Evolutionary conservation across 2,888 invertebrate species (phyloP), one percentile per base, ranked within the genome.

Genomic region (Platerodrilus igneus): DNA sequence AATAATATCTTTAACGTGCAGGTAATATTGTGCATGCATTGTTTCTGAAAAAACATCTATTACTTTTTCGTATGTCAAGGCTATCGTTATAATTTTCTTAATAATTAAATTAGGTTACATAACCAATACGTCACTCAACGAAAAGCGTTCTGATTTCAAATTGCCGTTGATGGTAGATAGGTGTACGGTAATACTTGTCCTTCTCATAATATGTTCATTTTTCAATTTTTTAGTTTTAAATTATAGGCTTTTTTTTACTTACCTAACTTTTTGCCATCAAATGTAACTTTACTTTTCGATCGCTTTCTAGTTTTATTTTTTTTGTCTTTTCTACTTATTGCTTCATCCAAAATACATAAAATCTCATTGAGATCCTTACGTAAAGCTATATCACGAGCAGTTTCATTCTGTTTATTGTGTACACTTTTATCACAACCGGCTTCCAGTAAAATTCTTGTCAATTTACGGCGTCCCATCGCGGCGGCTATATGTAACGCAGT

Each of bases 401-500:
- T 90, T 67, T 96, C 95, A 21, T 79, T 81, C 72, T 92, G 91
- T 68, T 90, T 89, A 68, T 92, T 92, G 40, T 77, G 74, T 55
- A 84, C 66, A 29, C 69, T 68, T 41, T 75, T 71, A 55, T 82
- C 86, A 60, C 89, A 87, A 37, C 86, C 86, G 0, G 91, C 86
- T 63, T 94, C 91, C 17, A 94, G 74, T 11, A 96, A 74, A 50
- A 96, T 89, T 57, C 90, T 77, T 6, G 93, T 91, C 42, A 96
- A 74, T 70, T 95, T 95, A 35, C 92, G 71, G 13, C 93, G 75
- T 4, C 92, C 92, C 88, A 95, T 90, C 2, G 94, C 94, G 5
- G 92, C 86, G 1, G 93, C 84, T 56, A 96, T 93, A 67, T 96
- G 95, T 8, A 96, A 72, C 0, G 92, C 86, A 0, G 93, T 92